A percentile compares a stretch with the other conserved stretches of the same genome.
Evolutionary conservation across 2,888 invertebrate genomes (phyloP).

Genomic region (Teinopalpus imperialis): DNA sequence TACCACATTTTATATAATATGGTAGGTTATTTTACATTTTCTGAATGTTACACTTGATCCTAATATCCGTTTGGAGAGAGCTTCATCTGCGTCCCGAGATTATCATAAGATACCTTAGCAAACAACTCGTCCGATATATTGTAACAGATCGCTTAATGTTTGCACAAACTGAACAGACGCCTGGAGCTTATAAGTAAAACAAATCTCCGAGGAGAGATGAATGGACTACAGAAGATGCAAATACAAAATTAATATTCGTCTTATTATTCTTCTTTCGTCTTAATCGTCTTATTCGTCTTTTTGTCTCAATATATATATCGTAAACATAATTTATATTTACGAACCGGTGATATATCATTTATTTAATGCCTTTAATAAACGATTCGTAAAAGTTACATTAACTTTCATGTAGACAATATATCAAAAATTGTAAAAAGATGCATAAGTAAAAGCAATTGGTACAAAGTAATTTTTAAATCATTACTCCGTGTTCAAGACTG

Average conservation of each 20-base stretch:
- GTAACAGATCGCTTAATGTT: constrained; percentile 50
- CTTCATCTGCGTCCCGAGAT: constrained; percentile 33
- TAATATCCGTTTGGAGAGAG: constrained; percentile 27
- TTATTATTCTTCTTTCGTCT: too few species aligned
- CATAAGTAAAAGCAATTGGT: too few species aligned
- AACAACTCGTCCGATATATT: constrained; percentile 48
- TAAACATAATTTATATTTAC: neutral
- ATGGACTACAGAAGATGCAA: constrained; percentile 20
- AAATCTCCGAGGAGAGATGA: constrained; percentile 23
- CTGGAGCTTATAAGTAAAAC: constrained; percentile 28
- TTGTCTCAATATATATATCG: constrained; percentile 2
- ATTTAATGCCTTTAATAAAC: too few species aligned
- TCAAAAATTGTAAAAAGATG: too few species aligned
- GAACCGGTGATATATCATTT: too few species aligned
- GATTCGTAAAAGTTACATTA: too few species aligned
- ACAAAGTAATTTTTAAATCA: too few species aligned
- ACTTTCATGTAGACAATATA: too few species aligned
- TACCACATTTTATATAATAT: too few species aligned
- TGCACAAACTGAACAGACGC: constrained; percentile 42
- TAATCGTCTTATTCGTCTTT: too few species aligned
- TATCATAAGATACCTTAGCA: constrained; percentile 44
- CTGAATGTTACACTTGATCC: constrained; percentile 16
- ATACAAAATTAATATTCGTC: constrained; percentile 11
- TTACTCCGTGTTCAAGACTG: too few species aligned
- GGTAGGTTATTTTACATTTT: too few species aligned